These are phyloP conservation scores for Notodonta dromedarius DNA, from an alignment of 2,888 invertebrate genomes.

Conservation along the genomic window DNA sequence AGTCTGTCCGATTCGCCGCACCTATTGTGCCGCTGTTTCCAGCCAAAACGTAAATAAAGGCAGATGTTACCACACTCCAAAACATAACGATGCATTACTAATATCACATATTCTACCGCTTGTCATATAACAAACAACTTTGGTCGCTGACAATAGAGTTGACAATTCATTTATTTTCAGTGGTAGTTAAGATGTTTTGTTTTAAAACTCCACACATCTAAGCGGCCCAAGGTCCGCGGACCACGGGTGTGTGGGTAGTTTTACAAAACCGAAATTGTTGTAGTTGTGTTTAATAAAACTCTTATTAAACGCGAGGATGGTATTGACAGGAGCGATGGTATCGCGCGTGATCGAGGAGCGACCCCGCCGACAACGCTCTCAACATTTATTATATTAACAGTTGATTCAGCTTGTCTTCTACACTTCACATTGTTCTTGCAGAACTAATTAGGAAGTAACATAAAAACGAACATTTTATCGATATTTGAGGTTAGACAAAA, in stretches of 20 bases:
- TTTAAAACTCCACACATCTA: constrained; percentile 37
- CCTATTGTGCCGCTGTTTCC: constrained; percentile 76
- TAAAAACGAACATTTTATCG: no score
- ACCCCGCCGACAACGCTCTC: constrained; percentile 15
- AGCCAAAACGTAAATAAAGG: constrained; percentile 83
- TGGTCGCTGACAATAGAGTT: constrained; percentile 19
- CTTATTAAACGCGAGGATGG: constrained; percentile 72
- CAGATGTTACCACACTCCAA: constrained; percentile 81
- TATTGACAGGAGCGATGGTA: constrained; percentile 65
- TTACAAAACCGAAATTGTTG: constrained; percentile 77
- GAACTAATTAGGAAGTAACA: no score
- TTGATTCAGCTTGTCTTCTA: neutral
- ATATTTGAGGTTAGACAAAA: no score
- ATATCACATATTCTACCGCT: constrained; percentile 28
- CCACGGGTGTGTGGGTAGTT: constrained; percentile 75
- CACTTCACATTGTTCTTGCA: no score
- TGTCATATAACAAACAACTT: constrained; percentile 37
- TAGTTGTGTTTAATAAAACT: constrained; percentile 76
- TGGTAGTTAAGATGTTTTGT: constrained; percentile 30
- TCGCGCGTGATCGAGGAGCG: constrained; percentile 45
- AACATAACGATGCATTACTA: constrained; percentile 49
- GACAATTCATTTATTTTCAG: constrained; percentile 17
- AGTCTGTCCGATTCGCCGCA: constrained; percentile 70
- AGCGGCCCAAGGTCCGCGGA: constrained; percentile 52
- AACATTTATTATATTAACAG: neutral